Evolutionary conservation across 2,888 invertebrate species (phyloP).

Genomic region (Frankliniella intonsa): DNA sequence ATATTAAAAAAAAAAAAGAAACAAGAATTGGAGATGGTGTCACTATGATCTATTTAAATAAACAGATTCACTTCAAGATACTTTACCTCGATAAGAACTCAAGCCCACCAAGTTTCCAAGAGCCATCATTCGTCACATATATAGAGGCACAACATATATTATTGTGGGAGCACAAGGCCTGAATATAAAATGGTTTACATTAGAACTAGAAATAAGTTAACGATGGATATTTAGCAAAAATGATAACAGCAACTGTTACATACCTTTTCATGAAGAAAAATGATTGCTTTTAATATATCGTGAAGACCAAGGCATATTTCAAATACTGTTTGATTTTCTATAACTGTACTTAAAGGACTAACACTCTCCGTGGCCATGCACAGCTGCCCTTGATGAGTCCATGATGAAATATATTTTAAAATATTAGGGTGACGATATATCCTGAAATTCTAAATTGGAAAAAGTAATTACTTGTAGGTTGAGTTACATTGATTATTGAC

Average conservation of each 20-base stretch:
- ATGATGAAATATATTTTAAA: slow-evolving; percentile 73
- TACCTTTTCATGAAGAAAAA: slow-evolving; percentile 77
- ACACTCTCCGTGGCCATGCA: slow-evolving; percentile 79
- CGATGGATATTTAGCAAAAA: neutral
- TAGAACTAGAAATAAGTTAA: slow-evolving; percentile 29
- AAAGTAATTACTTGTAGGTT: neutral
- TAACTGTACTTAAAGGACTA: slow-evolving; percentile 63
- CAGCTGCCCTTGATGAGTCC: slow-evolving; percentile 69
- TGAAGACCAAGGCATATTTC: slow-evolving; percentile 82
- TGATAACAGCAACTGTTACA: slow-evolving; percentile 35
- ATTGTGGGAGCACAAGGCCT: slow-evolving; percentile 74
- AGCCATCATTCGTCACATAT: slow-evolving; percentile 76
- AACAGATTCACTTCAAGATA: slow-evolving; percentile 16
- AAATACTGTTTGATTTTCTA: slow-evolving; percentile 63
- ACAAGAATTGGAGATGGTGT: neutral
- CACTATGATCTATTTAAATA: slow-evolving; percentile 5
- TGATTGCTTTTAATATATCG: slow-evolving; percentile 72
- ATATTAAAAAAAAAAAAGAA: neutral
- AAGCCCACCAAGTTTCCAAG: slow-evolving; percentile 82
- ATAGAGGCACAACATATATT: slow-evolving; percentile 75
- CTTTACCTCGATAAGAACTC: slow-evolving; percentile 59
- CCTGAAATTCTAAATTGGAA: slow-evolving; percentile 64
- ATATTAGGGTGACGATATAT: slow-evolving; percentile 83
- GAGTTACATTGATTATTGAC: neutral
- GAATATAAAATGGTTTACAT: slow-evolving; percentile 38